These are phyloP conservation scores for Dendrophyllia cribrosa DNA, from an alignment of 64 coral and sea anemone genomes.

Conservation along the genomic window DNA sequence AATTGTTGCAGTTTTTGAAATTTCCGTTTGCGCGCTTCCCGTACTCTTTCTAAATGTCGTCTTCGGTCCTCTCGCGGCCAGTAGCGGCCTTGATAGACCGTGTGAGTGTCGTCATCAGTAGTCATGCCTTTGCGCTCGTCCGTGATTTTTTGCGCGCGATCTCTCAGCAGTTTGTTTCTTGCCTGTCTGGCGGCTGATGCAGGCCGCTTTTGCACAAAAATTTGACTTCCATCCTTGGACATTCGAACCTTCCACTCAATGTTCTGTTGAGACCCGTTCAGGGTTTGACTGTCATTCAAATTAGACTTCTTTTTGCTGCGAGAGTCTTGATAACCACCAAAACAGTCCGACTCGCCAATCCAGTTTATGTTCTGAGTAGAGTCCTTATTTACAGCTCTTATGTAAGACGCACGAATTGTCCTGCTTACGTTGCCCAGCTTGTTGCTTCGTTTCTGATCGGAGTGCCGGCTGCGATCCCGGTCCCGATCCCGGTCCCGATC, in stretches of 20 bases:
- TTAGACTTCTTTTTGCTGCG: conserved; percentile 70
- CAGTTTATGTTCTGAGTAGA: conserved; percentile 87
- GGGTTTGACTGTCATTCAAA: conserved; percentile 60
- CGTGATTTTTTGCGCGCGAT: conserved; percentile 94
- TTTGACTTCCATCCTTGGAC: conserved; percentile 89
- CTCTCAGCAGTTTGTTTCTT: conserved; percentile 88
- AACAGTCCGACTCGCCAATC: conserved; percentile 76
- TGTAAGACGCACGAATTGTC: conserved; percentile 93
- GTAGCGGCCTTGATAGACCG: conserved; percentile 96
- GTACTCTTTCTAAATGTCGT: conserved; percentile 86
- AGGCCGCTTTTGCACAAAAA: conserved; percentile 85
- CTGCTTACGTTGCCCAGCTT: conserved; percentile 89
- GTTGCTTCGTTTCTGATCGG: conserved; percentile 73
- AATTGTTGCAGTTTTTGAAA: conserved; percentile 81
- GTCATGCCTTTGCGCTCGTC: conserved; percentile 96
- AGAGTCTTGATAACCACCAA: conserved; percentile 35
- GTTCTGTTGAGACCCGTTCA: conserved; percentile 71
- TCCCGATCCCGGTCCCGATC: conserved; percentile 62
- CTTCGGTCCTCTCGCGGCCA: conserved; percentile 93
- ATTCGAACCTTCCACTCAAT: conserved; percentile 94
- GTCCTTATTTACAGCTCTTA: conserved; percentile 80
- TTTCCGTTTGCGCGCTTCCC: conserved; percentile 86
- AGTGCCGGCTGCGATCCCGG: conserved; percentile 71
- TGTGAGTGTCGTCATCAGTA: conserved; percentile 94
- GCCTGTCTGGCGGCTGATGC: conserved; percentile 67